Evolutionary conservation across 2,113 vertebrate species (phyloP).

Genomic region (Sitta europaea): DNA sequence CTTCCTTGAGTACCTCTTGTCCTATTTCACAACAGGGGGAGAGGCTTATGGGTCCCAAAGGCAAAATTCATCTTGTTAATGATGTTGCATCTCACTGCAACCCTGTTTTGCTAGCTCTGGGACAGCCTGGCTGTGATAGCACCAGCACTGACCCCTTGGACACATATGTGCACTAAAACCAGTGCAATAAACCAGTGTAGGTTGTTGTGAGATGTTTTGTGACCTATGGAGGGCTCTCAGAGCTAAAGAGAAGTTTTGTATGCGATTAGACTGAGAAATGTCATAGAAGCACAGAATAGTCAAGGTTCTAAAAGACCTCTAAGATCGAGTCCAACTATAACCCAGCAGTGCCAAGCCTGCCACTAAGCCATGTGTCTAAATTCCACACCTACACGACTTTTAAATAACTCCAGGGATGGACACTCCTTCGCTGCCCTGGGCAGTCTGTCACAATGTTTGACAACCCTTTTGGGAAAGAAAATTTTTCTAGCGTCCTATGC

Average conservation of each 20-base stretch:
- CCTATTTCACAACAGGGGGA: neutral
- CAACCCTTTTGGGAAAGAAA: neutral
- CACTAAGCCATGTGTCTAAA: neutral
- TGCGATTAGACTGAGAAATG: neutral
- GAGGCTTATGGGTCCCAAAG: neutral
- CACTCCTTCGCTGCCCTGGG: fast-evolving
- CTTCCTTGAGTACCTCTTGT: neutral
- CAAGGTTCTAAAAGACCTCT: neutral
- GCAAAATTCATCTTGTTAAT: neutral
- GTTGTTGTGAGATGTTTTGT: neutral
- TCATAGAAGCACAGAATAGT: neutral
- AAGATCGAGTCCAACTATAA: neutral
- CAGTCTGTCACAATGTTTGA: neutral
- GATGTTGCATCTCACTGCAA: neutral
- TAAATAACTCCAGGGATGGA: neutral
- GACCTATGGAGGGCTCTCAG: neutral
- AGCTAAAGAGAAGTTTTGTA: neutral
- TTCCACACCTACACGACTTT: neutral
- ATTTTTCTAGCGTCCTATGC: neutral
- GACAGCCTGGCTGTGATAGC: neutral
- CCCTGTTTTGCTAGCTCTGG: neutral
- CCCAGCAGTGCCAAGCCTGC: neutral
- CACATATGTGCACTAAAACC: neutral
- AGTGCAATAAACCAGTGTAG: neutral
- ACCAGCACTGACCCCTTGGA: neutral